Percentiles rank a stretch among this genome's conserved stretches.
phyloP scores from a whole-genome alignment of 1,140 invertebrate species.

The Neodiprion virginianus region DNA sequence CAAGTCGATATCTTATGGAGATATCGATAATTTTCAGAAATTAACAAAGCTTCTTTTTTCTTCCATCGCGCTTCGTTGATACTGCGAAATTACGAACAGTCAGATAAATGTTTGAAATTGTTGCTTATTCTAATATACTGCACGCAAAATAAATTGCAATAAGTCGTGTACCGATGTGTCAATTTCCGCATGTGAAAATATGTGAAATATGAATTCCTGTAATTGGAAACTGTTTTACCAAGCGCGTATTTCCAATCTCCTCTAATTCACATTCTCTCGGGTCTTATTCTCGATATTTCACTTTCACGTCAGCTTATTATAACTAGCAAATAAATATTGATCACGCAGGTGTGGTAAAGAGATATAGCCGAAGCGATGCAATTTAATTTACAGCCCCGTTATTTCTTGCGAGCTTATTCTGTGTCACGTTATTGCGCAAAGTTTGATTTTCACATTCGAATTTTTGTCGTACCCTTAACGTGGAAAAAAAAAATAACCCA shows the following conservation, averaged over 20 bases:
- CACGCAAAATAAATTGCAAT: too few species aligned
- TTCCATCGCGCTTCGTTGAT: too few species aligned
- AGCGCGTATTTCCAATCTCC: not conserved
- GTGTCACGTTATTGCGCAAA: too few species aligned
- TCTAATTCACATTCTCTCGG: not conserved
- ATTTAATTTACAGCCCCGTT: not conserved
- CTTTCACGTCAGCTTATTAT: conserved; percentile 1
- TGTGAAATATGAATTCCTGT: not conserved
- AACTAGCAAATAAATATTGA: not conserved
- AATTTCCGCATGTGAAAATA: not conserved
- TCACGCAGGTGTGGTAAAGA: not conserved
- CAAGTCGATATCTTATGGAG: not conserved
- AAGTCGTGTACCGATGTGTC: not conserved
- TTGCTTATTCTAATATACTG: too few species aligned
- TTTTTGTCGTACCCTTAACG: too few species aligned
- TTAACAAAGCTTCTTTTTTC: too few species aligned
- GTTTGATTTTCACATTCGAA: too few species aligned
- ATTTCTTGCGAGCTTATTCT: too few species aligned
- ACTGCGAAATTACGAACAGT: too few species aligned
- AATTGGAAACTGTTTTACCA: not conserved
- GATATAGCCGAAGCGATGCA: not conserved
- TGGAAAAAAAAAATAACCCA: too few species aligned
- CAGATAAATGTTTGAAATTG: too few species aligned
- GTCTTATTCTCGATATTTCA: not conserved
- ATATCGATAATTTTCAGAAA: not conserved